A percentile compares a stretch with the other conserved stretches of the same genome.
Conservation (phyloP, 1,140 invertebrate genomes). For the Chironomus tepperi region DNA sequence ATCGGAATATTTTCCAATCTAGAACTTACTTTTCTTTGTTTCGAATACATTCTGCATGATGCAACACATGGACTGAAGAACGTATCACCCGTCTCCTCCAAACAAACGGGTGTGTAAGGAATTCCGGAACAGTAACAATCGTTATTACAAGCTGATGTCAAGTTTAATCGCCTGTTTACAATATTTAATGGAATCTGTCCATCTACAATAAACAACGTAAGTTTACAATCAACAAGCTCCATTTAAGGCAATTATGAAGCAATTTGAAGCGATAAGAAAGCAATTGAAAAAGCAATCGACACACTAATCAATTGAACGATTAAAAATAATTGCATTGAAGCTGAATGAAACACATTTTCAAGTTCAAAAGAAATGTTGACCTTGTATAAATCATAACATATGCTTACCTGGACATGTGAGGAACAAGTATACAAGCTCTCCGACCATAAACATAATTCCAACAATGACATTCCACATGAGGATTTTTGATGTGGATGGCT, state of each 20-base stretch:
- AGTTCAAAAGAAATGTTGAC: slow-evolving; percentile 25
- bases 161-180: slow-evolving; percentile 41
- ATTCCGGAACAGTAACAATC: slow-evolving; percentile 46
- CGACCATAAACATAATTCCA: slow-evolving; percentile 45
- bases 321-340: not conserved
- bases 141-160: slow-evolving; percentile 44
- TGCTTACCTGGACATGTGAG: slow-evolving; percentile 44
- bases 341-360: not conserved
- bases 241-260: no score
- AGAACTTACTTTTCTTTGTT: not conserved
- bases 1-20: not conserved
- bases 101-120: slow-evolving; percentile 51
- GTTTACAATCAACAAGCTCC: no score
- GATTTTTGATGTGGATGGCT: slow-evolving; percentile 49
- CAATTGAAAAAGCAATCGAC: no score
- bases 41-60: slow-evolving; percentile 41
- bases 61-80: slow-evolving; percentile 56
- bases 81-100: slow-evolving; percentile 43
- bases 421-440: slow-evolving; percentile 46
- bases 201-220: slow-evolving; percentile 24
- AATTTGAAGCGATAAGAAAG: no score
- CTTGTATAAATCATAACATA: no score
- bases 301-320: not conserved
- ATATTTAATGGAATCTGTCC: slow-evolving; percentile 27
- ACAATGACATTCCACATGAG: slow-evolving; percentile 57